A percentile compares a stretch with the other conserved stretches of the same genome.
Conservation (phyloP, 2,888 invertebrate species). For the Pardosa pseudoannulata region DNA sequence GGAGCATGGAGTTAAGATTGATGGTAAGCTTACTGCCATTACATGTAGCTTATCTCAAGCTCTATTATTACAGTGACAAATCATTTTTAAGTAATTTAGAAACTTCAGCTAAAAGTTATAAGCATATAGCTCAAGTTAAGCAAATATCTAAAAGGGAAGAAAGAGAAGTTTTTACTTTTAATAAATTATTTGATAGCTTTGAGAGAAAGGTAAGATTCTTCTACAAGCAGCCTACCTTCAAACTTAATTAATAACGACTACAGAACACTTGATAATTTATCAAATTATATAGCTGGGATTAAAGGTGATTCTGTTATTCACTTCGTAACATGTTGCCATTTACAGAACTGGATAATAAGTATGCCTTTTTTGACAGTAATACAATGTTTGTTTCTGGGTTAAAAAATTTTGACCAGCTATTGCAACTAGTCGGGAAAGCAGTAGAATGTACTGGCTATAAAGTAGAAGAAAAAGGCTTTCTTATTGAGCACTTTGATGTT, state of each 20-base stretch:
- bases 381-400: constrained; percentile 51
- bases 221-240: constrained; percentile 43
- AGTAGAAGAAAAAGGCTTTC: too few relatives aligned
- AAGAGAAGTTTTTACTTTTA: constrained; percentile 56
- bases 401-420: constrained; percentile 23
- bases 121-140: constrained; percentile 39
- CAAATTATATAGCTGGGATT: too few relatives aligned
- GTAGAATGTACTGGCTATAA: constrained; percentile 43
- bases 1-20: constrained; percentile 15
- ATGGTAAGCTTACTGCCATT: constrained; percentile 17
- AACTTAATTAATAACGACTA: constrained; percentile 30
- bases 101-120: constrained; percentile 34
- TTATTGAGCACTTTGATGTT: constrained; percentile 53
- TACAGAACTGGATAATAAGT: constrained; percentile 33
- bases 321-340: constrained; percentile 35
- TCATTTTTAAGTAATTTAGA: constrained; percentile 53
- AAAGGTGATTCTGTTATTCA: constrained; percentile 43
- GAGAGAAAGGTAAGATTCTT: constrained; percentile 39
- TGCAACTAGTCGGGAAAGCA: constrained; percentile 30
- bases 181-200: constrained; percentile 44
- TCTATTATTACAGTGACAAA: constrained; percentile 41
- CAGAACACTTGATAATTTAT: too few relatives aligned
- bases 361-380: constrained; percentile 50
- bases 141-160: constrained; percentile 42
- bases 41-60: constrained; percentile 43